Percentiles rank a stretch among this genome's conserved stretches.
Conservation (phyloP, 2,888 invertebrate species). For the Nasonovia ribisnigri region DNA sequence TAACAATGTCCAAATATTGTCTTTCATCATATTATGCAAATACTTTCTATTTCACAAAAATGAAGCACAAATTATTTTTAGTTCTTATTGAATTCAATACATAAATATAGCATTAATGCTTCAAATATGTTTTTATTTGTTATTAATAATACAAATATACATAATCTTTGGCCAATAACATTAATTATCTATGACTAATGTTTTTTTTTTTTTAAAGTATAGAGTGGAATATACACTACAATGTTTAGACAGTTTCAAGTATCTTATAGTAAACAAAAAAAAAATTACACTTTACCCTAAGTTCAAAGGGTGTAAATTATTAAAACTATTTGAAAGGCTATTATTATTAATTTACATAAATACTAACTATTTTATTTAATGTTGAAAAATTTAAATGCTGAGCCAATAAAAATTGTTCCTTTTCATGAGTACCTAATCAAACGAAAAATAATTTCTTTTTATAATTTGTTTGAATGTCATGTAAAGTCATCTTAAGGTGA, state of each 20-base stretch:
- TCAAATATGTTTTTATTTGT: conserved; percentile 16
- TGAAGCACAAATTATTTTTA: background rate
- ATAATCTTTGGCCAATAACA: conserved; percentile 29
- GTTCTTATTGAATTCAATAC: background rate
- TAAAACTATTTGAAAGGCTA: background rate
- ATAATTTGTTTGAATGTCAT: background rate
- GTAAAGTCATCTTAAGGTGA: background rate
- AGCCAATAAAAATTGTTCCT: background rate
- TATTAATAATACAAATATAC: conserved; percentile 22
- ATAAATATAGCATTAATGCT: too few species aligned
- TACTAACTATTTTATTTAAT: background rate
- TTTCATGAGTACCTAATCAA: background rate
- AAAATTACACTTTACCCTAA: background rate
- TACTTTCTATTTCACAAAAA: background rate
- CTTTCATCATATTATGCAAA: background rate
- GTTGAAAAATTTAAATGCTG: background rate
- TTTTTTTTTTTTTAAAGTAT: background rate
- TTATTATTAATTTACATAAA: background rate
- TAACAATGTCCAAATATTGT: too few species aligned
- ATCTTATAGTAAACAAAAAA: background rate
- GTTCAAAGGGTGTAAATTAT: background rate
- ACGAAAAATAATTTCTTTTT: background rate
- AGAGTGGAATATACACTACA: background rate
- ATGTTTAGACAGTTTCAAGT: background rate
- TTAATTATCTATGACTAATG: background rate